A percentile compares a stretch with the other conserved stretches of the same genome.
Evolutionary conservation across 2,888 invertebrate species (phyloP).

Genomic region (Ctenicera cuprea): DNA sequence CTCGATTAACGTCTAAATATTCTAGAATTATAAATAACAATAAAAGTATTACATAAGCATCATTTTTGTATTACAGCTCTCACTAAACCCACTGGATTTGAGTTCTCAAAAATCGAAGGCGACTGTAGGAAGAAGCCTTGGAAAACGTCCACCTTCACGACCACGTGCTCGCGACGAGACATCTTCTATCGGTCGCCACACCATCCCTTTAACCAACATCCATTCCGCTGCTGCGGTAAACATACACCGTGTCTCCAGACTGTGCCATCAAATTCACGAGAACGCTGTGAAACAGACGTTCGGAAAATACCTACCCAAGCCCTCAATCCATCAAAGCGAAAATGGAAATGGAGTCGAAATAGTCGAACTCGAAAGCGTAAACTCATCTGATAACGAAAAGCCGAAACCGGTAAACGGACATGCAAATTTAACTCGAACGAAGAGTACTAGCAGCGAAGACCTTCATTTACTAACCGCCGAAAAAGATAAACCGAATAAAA

Average conservation of each 20-base stretch:
- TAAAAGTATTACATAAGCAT: constrained; percentile 53
- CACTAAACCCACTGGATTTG: constrained; percentile 73
- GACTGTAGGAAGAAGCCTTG: constrained; percentile 73
- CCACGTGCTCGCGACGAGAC: constrained; percentile 65
- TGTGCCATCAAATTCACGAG: constrained; percentile 73
- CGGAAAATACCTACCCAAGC: constrained; percentile 57
- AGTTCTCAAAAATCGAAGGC: constrained; percentile 74
- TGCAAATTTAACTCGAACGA: constrained; percentile 66
- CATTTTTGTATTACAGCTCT: constrained; percentile 66
- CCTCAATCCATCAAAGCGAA: constrained; percentile 60
- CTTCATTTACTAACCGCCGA: constrained; percentile 65
- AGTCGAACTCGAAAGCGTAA: constrained; percentile 62
- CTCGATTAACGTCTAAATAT: too few species aligned
- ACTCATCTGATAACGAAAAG: constrained; percentile 46
- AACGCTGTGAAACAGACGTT: constrained; percentile 69
- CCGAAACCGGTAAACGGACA: constrained; percentile 57
- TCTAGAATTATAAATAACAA: neutral
- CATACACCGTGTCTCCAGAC: constrained; percentile 70
- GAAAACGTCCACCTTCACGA: constrained; percentile 74
- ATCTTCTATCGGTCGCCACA: constrained; percentile 43
- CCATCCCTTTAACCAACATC: constrained; percentile 35
- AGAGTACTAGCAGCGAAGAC: constrained; percentile 74
- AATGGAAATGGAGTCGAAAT: constrained; percentile 67
- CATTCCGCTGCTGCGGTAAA: constrained; percentile 57
- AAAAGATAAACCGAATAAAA: constrained; percentile 64